phyloP scores from a whole-genome alignment of 2,888 invertebrate species.

The Baccha elongata region DNA sequence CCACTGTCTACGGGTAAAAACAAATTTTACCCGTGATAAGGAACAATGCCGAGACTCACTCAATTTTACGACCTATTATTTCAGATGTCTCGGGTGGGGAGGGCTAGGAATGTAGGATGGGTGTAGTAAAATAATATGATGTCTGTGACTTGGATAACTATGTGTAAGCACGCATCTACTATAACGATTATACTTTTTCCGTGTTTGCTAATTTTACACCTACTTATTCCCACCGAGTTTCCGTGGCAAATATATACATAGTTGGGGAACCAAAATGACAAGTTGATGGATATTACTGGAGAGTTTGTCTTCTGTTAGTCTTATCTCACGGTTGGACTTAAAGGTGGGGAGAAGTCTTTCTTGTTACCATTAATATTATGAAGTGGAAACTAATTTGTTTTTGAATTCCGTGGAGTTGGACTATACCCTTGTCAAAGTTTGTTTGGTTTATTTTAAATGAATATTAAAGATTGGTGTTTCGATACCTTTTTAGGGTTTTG shows the following conservation, averaged over 20 bases:
- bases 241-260: not conserved
- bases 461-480: not conserved
- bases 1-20: not conserved
- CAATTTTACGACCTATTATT: slow-evolving; percentile 69
- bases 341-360: not conserved
- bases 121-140: not conserved
- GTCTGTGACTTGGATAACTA: slow-evolving; percentile 48
- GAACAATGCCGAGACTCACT: slow-evolving; percentile 42
- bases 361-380: slow-evolving; percentile 20
- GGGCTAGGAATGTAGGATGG: not conserved
- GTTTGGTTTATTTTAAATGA: not conserved
- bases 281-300: slow-evolving; percentile 56
- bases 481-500: too few relatives aligned
- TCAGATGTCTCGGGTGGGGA: slow-evolving; percentile 40
- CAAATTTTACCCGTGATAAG: slow-evolving; percentile 17
- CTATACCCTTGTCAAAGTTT: not conserved
- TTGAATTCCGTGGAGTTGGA: not conserved
- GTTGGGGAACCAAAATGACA: slow-evolving; percentile 40
- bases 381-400: slow-evolving; percentile 20
- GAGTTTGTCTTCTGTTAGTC: slow-evolving; percentile 34
- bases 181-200: slow-evolving; percentile 55
- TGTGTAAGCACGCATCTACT: slow-evolving; percentile 63
- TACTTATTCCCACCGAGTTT: slow-evolving; percentile 38
- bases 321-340: slow-evolving; percentile 29
- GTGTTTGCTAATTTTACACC: slow-evolving; percentile 67